Evolutionary conservation across 1,140 invertebrate species (phyloP).

Genomic region (Mactra quadrangularis): DNA sequence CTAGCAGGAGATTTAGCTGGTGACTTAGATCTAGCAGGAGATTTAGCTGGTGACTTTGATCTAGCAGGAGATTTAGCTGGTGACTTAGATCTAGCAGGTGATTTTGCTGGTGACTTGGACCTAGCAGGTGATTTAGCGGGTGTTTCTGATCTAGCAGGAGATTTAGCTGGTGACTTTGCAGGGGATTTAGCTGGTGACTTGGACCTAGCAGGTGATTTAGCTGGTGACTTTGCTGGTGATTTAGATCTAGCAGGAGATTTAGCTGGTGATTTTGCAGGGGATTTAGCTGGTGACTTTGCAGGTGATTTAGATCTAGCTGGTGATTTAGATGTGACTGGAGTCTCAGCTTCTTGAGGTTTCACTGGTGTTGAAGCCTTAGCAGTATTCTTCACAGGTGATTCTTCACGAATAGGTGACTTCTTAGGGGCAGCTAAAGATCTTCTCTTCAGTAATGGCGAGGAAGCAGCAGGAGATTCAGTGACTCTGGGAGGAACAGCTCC

Average conservation of each 20-base stretch:
- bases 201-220: background rate
- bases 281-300: background rate
- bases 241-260: background rate
- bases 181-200: conserved; percentile 15
- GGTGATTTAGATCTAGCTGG: conserved; percentile 21
- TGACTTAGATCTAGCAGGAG: conserved; percentile 2
- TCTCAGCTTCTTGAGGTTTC: too few relatives aligned
- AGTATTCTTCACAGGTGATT: conserved; percentile 32
- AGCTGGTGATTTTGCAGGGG: background rate
- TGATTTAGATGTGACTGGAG: conserved; percentile 10
- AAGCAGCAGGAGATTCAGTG: conserved; percentile 31
- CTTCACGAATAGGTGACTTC: conserved; percentile 56
- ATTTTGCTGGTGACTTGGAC: background rate
- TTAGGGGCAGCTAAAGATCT: conserved; percentile 57
- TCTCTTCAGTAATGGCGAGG: conserved; percentile 45
- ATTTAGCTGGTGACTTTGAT: conserved; percentile 10
- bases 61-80: background rate
- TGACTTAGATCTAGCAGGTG: conserved; percentile 18
- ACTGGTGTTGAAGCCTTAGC: background rate
- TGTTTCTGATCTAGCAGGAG: conserved; percentile 20
- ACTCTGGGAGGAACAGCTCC: conserved; percentile 78
- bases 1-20: background rate
- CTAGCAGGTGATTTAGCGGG: conserved; percentile 8
- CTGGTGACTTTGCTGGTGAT: conserved; percentile 13
- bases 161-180: conserved; percentile 17